phyloP scores from a whole-genome alignment of 2,888 invertebrate genomes.

The Pyrgus malvae region DNA sequence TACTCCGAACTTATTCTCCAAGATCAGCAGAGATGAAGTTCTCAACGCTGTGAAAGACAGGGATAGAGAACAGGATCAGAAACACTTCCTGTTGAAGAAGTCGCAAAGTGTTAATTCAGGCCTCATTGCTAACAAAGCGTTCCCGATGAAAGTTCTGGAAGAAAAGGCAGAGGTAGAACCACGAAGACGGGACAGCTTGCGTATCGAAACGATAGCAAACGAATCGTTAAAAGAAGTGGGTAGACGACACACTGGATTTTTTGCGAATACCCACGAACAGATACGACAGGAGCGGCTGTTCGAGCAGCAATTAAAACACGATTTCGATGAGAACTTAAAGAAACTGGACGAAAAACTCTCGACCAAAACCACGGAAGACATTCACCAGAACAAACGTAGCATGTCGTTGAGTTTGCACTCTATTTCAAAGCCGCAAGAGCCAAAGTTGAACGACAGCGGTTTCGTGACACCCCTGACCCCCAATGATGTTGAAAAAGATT shows the following conservation, averaged over 20 bases:
- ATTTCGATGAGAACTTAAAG: slow-evolving; percentile 72
- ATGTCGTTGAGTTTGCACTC: slow-evolving; percentile 67
- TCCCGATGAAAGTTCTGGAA: slow-evolving; percentile 75
- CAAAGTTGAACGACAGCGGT: slow-evolving; percentile 79
- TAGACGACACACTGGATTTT: slow-evolving; percentile 74
- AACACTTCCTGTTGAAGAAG: slow-evolving; percentile 66
- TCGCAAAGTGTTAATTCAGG: slow-evolving; percentile 74
- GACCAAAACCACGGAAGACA: slow-evolving; percentile 27
- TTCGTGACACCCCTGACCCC: slow-evolving; percentile 85
- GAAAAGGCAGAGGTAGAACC: slow-evolving; percentile 68
- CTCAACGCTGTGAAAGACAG: slow-evolving; percentile 42
- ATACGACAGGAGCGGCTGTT: slow-evolving; percentile 84
- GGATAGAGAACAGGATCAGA: slow-evolving; percentile 48
- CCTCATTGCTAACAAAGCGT: slow-evolving; percentile 57
- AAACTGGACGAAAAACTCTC: slow-evolving; percentile 56
- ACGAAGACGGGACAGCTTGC: slow-evolving; percentile 56
- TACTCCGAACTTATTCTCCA: slow-evolving; percentile 70
- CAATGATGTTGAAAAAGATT: slow-evolving; percentile 66
- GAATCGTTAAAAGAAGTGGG: slow-evolving; percentile 63
- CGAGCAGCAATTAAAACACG: slow-evolving; percentile 70
- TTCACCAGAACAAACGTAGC: slow-evolving; percentile 58
- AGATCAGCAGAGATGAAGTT: slow-evolving; percentile 55
- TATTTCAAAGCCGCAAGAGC: slow-evolving; percentile 37
- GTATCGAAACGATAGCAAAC: slow-evolving; percentile 58
- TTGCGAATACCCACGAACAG: slow-evolving; percentile 86